These are phyloP conservation scores for Rhynchophorus ferrugineus DNA, from an alignment of 1,140 invertebrate genomes.

Conservation along the genomic window DNA sequence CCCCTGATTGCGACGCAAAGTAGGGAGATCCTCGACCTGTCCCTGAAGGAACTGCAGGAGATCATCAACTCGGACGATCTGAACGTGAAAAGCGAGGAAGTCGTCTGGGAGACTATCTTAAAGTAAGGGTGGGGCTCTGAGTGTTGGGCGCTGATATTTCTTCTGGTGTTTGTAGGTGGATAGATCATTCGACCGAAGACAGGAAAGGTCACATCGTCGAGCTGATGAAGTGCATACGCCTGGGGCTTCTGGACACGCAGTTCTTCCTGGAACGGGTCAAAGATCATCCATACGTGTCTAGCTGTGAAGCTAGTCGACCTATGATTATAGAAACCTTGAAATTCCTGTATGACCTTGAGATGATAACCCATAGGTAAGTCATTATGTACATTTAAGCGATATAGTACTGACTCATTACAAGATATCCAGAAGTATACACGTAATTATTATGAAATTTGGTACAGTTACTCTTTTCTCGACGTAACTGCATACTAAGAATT, in stretches of 20 bases:
- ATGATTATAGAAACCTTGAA: conserved; percentile 68
- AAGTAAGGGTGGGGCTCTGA: conserved; percentile 22
- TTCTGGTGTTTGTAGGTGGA: conserved; percentile 47
- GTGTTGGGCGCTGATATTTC: too few relatives aligned
- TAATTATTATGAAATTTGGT: too few relatives aligned
- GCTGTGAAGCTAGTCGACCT: conserved; percentile 56
- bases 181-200: conserved; percentile 43
- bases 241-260: conserved; percentile 78
- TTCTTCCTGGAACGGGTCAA: conserved; percentile 66
- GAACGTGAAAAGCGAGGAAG: conserved; percentile 60
- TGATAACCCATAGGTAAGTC: conserved; percentile 48
- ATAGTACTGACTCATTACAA: too few relatives aligned
- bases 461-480: too few relatives aligned
- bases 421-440: too few relatives aligned
- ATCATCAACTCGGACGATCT: conserved; percentile 70
- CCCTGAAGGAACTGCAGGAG: conserved; percentile 57
- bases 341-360: conserved; percentile 67
- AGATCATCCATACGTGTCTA: conserved; percentile 54
- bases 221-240: conserved; percentile 70
- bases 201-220: conserved; percentile 36
- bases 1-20: conserved; percentile 59
- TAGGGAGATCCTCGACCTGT: conserved; percentile 62
- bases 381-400: too few relatives aligned
- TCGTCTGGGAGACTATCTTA: conserved; percentile 57
- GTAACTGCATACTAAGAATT: too few relatives aligned